These are phyloP conservation scores for Dicerorhinus sumatrensis DNA, from an alignment of 2,113 vertebrate genomes.

Conservation along the genomic window DNA sequence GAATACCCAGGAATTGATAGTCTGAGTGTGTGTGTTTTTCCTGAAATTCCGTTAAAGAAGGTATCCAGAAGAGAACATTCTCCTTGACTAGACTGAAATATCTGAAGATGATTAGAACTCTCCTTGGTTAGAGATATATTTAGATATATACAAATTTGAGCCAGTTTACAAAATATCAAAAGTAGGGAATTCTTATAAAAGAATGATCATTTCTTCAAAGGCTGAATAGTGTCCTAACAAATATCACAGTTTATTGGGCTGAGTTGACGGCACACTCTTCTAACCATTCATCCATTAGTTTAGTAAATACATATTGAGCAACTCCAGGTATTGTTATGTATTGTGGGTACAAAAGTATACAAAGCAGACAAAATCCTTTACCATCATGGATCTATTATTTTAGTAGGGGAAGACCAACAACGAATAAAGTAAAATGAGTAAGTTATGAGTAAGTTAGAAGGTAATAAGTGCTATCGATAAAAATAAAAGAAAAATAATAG, in stretches of 20 bases:
- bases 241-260: not conserved
- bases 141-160: not conserved
- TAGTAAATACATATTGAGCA: not conserved
- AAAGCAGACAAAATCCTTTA: not conserved
- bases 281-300: not conserved
- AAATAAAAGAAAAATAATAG: not conserved
- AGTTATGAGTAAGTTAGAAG: not conserved
- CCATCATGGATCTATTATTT: not conserved
- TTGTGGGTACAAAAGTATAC: not conserved
- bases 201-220: not conserved
- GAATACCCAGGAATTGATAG: not conserved
- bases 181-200: not conserved
- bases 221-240: not conserved
- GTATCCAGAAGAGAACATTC: not conserved
- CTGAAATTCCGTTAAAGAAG: not conserved
- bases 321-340: not conserved
- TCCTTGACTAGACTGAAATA: not conserved
- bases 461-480: not conserved
- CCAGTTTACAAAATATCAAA: conserved; percentile 3
- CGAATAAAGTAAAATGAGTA: not conserved
- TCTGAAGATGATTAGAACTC: not conserved
- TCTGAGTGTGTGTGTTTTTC: not conserved
- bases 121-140: not conserved
- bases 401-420: not conserved
- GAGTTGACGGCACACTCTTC: not conserved